Evolutionary conservation across 2,888 invertebrate species (phyloP).

Genomic region (Acleris emargana): DNA sequence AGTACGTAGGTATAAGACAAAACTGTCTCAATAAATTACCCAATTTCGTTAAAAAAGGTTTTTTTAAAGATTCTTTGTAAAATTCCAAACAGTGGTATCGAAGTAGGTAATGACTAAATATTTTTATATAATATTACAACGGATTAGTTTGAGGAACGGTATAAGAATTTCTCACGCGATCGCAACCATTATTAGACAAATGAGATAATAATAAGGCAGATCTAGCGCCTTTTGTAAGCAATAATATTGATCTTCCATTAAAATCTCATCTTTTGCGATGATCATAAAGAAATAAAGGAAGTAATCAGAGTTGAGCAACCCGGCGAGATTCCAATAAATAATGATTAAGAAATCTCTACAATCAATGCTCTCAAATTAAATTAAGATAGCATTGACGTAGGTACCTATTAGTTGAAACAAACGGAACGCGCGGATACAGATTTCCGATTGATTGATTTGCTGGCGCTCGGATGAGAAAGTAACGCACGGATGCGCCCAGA

Average conservation of each 20-base stretch:
- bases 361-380: slow-evolving; percentile 20
- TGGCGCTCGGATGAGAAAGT: slow-evolving; percentile 60
- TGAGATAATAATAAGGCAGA: slow-evolving; percentile 19
- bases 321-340: slow-evolving; percentile 20
- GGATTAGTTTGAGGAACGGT: not conserved
- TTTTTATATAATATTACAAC: not conserved
- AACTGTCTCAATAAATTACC: no score
- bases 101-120: not conserved
- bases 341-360: slow-evolving; percentile 9
- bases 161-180: slow-evolving; percentile 18
- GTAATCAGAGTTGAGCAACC: slow-evolving; percentile 14
- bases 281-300: slow-evolving; percentile 32
- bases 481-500: slow-evolving; percentile 63
- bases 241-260: slow-evolving; percentile 30
- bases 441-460: slow-evolving; percentile 62
- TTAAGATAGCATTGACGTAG: slow-evolving; percentile 29
- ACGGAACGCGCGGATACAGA: slow-evolving; percentile 46
- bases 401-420: slow-evolving; percentile 46
- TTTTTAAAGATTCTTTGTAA: no score
- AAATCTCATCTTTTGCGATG: slow-evolving; percentile 28
- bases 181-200: slow-evolving; percentile 11
- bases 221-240: slow-evolving; percentile 16
- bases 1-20: not conserved
- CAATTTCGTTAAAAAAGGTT: no score
- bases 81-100: no score